Percentiles rank a stretch among this genome's conserved stretches.
Evolutionary conservation across 2,888 invertebrate species (phyloP).

Genomic region (Aelia acuminata): DNA sequence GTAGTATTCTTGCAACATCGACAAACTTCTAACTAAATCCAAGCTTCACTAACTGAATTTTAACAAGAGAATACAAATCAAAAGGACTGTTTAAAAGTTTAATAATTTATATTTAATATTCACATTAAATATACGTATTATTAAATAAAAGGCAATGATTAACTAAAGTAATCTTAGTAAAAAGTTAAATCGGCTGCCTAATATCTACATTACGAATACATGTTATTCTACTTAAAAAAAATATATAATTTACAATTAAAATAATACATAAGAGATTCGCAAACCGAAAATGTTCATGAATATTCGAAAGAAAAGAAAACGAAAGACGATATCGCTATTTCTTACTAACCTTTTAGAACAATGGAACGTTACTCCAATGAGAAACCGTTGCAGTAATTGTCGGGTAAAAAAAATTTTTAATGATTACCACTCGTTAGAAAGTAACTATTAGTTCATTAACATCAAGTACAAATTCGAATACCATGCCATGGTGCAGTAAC

Average conservation of each 20-base stretch:
- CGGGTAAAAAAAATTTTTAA: neutral
- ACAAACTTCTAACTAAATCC: no score
- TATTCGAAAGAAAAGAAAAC: neutral
- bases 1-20: no score
- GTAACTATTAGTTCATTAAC: neutral
- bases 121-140: no score
- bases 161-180: no score
- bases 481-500: neutral
- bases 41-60: no score
- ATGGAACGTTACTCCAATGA: neutral
- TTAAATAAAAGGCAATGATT: no score
- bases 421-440: neutral
- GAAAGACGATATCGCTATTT: neutral
- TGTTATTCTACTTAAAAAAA: no score
- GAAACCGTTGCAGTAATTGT: neutral
- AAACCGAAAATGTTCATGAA: neutral
- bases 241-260: neutral
- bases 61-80: no score
- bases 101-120: no score
- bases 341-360: constrained; percentile 5
- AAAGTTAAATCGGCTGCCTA: no score
- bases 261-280: neutral
- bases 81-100: no score
- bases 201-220: no score
- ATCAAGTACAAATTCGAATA: neutral